Conservation (phyloP, 2,888 invertebrate species). For the Agrotis segetum region DNA sequence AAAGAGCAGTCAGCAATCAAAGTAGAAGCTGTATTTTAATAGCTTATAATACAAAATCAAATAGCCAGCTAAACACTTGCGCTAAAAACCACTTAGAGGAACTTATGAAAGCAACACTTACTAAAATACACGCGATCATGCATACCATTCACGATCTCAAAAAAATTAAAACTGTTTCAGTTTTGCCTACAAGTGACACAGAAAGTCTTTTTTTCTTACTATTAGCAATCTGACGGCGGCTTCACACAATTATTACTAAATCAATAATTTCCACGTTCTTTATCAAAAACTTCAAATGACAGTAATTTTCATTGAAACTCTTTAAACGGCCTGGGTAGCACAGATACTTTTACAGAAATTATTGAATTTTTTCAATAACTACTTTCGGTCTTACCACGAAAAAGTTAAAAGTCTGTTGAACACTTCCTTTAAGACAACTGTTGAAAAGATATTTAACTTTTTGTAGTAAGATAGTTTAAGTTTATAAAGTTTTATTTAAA, state of each 20-base stretch:
- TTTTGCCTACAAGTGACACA: background rate
- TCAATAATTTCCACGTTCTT: background rate
- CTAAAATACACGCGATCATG: background rate
- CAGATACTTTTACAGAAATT: too few species aligned
- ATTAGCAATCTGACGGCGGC: background rate
- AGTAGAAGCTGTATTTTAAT: slow-evolving; percentile 44
- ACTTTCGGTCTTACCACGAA: too few species aligned
- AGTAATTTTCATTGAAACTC: too few species aligned
- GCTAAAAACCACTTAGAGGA: slow-evolving; percentile 7
- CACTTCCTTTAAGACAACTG: too few species aligned
- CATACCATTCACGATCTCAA: background rate
- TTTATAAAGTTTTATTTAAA: background rate
- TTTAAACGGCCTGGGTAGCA: too few species aligned
- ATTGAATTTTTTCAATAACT: too few species aligned
- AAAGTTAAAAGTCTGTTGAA: too few species aligned
- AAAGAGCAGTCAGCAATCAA: slow-evolving; percentile 25
- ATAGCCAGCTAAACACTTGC: slow-evolving; percentile 5
- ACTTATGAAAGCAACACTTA: background rate
- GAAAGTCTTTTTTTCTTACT: background rate
- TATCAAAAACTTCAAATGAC: background rate
- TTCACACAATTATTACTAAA: slow-evolving; percentile 2
- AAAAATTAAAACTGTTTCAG: slow-evolving; percentile 18
- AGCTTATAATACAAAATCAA: slow-evolving; percentile 29
- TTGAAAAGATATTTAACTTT: too few species aligned
- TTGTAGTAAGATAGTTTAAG: too few species aligned